Conservation (phyloP, 2,113 vertebrate species). For the Danionella cerebrum region DNA sequence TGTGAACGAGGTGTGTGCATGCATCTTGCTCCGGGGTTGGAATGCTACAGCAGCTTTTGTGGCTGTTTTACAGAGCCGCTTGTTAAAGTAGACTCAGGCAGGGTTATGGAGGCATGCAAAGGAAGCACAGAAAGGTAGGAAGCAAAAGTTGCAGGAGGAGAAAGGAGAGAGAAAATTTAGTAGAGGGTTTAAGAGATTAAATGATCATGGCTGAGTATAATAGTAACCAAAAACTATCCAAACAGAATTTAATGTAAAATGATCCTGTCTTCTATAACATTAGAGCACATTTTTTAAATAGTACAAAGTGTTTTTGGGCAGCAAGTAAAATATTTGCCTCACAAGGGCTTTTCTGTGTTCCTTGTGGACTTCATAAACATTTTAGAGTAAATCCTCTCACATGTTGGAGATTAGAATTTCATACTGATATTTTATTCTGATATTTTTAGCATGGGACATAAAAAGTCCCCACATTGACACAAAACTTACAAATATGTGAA, state of each 20-base stretch:
- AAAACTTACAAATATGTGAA: too few species aligned
- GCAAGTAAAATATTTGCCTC: background rate
- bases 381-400: background rate
- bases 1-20: constrained; percentile 12
- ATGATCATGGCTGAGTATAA: constrained; percentile 1
- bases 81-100: constrained; percentile 24
- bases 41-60: constrained; percentile 29
- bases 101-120: background rate
- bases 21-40: constrained; percentile 15
- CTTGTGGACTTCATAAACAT: background rate
- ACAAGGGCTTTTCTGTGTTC: too few species aligned
- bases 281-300: background rate
- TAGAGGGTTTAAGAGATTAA: constrained; percentile 4
- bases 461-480: too few species aligned
- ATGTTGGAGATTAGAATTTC: too few species aligned
- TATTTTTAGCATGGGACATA: too few species aligned
- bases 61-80: constrained; percentile 26
- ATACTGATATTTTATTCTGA: too few species aligned
- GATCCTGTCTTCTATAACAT: background rate
- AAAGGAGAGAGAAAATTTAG: background rate
- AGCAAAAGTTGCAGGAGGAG: constrained; percentile 1
- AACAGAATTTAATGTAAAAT: background rate
- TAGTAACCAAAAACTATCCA: background rate
- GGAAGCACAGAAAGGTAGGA: background rate
- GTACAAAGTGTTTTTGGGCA: background rate